Percentiles rank a stretch among this genome's conserved stretches.
Evolutionary conservation across 2,113 vertebrate species (phyloP).

Genomic region (Bombycilla garrulus): DNA sequence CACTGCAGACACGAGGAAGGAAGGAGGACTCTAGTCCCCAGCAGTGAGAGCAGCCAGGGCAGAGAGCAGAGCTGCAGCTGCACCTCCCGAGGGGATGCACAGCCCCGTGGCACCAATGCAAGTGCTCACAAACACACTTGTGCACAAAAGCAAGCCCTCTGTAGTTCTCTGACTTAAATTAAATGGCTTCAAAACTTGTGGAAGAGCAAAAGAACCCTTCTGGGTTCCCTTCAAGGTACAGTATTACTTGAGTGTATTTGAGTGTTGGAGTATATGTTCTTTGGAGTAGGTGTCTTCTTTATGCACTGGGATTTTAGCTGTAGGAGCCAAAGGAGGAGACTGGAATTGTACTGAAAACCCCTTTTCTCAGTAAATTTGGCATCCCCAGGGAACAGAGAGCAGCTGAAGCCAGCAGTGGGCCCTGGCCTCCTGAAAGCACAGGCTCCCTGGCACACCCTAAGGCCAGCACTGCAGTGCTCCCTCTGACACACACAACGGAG

Average conservation of each 20-base stretch:
- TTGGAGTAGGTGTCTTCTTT: not conserved
- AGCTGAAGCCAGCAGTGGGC: not conserved
- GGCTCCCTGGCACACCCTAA: not conserved
- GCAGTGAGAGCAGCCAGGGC: not conserved
- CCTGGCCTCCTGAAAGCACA: fast-evolving
- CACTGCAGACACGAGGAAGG: not conserved
- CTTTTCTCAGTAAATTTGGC: not conserved
- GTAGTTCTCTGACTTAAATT: not conserved
- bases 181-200: not conserved
- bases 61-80: not conserved
- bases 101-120: not conserved
- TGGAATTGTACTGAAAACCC: not conserved
- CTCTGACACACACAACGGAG: not conserved
- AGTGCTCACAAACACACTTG: fast-evolving
- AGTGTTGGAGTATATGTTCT: not conserved
- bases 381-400: not conserved
- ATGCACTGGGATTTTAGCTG: not conserved
- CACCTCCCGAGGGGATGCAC: not conserved
- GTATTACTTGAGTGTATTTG: not conserved
- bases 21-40: not conserved
- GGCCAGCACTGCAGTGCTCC: fast-evolving
- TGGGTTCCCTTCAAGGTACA: fast-evolving
- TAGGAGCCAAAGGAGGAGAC: not conserved
- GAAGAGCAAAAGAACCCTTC: not conserved
- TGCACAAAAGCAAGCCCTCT: not conserved